phyloP scores from a whole-genome alignment of 2,113 vertebrate species.

The Rana temporaria region DNA sequence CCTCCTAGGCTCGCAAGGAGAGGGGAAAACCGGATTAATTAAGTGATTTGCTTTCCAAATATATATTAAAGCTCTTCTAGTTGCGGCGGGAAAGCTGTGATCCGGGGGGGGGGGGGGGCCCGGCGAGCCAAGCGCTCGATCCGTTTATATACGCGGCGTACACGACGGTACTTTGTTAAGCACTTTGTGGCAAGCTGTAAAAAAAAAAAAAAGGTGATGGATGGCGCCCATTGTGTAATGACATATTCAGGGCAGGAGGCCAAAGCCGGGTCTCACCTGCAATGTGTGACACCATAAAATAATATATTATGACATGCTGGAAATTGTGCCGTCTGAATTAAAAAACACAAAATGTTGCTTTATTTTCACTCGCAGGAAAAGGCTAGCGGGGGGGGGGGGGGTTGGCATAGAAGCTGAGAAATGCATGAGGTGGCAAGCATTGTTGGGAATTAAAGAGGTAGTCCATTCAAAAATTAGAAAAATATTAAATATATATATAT shows the following conservation, averaged over 20 bases:
- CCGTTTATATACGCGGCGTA: not conserved
- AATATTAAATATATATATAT: no score
- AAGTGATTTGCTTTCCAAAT: not conserved
- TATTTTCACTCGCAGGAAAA: not conserved
- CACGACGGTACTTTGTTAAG: not conserved
- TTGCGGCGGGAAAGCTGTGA: not conserved
- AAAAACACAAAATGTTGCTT: not conserved
- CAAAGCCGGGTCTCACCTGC: constrained; percentile 22
- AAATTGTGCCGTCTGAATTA: constrained; percentile 10
- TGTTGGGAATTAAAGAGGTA: not conserved
- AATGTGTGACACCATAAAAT: constrained; percentile 15
- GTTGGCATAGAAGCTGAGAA: not conserved
- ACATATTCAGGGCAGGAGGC: constrained; percentile 26
- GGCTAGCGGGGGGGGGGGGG: not conserved
- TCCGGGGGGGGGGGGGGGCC: no score
- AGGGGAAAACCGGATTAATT: constrained; percentile 14
- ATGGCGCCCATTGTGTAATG: constrained; percentile 8
- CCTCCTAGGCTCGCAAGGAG: not conserved
- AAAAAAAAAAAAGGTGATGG: constrained; percentile 19
- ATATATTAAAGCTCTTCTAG: not conserved
- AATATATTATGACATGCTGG: constrained; percentile 22
- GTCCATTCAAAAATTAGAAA: no score
- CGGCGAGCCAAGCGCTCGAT: not conserved
- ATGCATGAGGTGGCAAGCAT: not conserved
- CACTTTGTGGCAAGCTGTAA: constrained; percentile 27